Percentiles rank a stretch among this genome's conserved stretches.
Evolutionary conservation across 2,888 invertebrate species (phyloP).

Genomic region (Dicyrtoma fusca): DNA sequence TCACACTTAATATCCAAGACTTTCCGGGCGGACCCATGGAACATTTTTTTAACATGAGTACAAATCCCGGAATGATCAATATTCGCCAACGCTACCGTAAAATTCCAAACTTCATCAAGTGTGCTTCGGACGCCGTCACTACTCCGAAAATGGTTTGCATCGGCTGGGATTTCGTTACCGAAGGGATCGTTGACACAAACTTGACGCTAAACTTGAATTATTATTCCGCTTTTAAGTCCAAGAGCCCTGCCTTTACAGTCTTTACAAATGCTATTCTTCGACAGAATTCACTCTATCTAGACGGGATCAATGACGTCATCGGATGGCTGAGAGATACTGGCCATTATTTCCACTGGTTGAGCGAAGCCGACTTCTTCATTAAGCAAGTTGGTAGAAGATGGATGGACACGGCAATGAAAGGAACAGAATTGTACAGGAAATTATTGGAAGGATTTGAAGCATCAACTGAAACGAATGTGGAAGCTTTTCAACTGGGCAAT

Average conservation of each 20-base stretch:
- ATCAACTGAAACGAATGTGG: too few relatives aligned
- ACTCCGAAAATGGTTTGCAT: background rate
- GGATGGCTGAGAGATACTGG: conserved; percentile 1
- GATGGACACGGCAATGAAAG: background rate
- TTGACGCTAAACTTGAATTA: background rate
- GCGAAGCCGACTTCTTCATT: background rate
- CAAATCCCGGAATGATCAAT: background rate
- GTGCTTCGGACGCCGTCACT: background rate
- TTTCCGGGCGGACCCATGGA: background rate
- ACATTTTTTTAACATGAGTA: background rate
- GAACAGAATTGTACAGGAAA: background rate
- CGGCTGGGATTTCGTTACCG: background rate
- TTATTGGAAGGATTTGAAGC: too few relatives aligned
- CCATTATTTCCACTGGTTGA: background rate
- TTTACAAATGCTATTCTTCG: background rate
- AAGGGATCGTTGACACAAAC: background rate
- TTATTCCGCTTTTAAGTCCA: background rate
- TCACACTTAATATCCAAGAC: background rate
- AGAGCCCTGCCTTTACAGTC: background rate
- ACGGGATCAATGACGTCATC: background rate
- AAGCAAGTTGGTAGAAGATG: background rate
- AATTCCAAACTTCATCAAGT: background rate
- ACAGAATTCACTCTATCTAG: background rate
- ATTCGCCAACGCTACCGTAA: background rate
- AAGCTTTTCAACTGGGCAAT: too few relatives aligned